Evolutionary conservation across 2,113 vertebrate species (phyloP), one percentile per base, ranked within the genome.

Genomic region (Barbus barbus): DNA sequence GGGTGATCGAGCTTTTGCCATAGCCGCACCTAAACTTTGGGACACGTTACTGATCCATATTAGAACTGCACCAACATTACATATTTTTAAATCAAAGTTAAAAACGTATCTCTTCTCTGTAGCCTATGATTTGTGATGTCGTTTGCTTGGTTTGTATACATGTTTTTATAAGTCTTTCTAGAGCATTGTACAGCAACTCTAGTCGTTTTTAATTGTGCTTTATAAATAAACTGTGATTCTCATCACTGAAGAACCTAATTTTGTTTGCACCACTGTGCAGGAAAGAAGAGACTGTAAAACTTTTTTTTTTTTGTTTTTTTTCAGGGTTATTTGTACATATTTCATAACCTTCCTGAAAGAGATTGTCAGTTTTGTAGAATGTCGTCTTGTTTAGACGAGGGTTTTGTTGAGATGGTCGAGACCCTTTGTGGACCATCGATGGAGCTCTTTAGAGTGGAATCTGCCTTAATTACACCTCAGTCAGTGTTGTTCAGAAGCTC

Each of bases 401-500:
- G 56, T 41, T 78, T 58, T 60, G 51, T 58, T 77, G 51, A 22
- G 51, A 28, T 79, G 36, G 33, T 78, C 31, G 28, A 51, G 82
- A 74, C 33, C 56, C 48, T 78, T 80, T 85, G 83, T 81, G 53
- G 20, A 22, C 20, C 53, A 56, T 22, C 6, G 18, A 11, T 22
- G 18, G 31, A 24, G 41, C 18, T 9, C 69, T 41, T 51, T 26
- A 63, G 72, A 36, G 51, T 24, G 61, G 83, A 84, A 86, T 83
- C 77, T 74, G 48, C 81, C 31, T 81, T 87, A 84, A 87, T 75
- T 80, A 81, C 46, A 84, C 76, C n/a, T 31, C 38, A 44, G 28
- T 67, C 51, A 58, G 67, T 51, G 31, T 51, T 24, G 31, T 80
- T 63, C 69, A 44, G 14, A 61, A 78, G 78, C 26, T 38, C 38